Percentiles rank a stretch among this genome's conserved stretches.
Evolutionary conservation across 2,888 invertebrate species (phyloP).

Genomic region (Ecliptopera silaceata): DNA sequence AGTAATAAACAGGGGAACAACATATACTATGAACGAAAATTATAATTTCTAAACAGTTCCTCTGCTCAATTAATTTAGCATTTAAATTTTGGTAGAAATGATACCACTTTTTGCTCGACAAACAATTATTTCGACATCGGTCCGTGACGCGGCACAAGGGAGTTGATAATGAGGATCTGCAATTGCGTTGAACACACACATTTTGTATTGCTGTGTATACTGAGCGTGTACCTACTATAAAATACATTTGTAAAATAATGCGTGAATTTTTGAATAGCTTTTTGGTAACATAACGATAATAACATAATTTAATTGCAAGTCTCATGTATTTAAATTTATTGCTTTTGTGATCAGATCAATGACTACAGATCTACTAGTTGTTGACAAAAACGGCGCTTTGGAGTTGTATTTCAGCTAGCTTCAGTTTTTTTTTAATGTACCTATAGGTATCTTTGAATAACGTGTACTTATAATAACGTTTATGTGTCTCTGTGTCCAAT

Average conservation of each 20-base stretch:
- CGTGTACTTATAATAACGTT: no score
- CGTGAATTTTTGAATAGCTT: neutral
- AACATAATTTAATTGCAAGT: no score
- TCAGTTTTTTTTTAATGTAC: no score
- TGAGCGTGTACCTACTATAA: conserved; percentile 22
- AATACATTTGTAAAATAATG: conserved; percentile 13
- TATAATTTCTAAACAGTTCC: conserved; percentile 5
- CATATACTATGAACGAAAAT: neutral
- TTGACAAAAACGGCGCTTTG: no score
- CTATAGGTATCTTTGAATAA: no score
- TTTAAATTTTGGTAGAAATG: conserved; percentile 20
- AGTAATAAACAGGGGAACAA: neutral
- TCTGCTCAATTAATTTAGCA: conserved; percentile 10
- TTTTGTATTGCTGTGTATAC: conserved; percentile 23
- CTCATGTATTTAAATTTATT: no score
- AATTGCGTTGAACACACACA: conserved; percentile 30
- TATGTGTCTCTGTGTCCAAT: no score
- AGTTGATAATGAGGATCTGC: conserved; percentile 33
- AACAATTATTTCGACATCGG: conserved; percentile 31
- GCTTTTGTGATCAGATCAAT: no score
- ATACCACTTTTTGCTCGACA: conserved; percentile 19
- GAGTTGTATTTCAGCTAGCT: no score
- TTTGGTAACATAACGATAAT: no score
- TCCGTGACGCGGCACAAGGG: conserved; percentile 35
- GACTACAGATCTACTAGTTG: no score